Evolutionary conservation across 2,113 vertebrate species (phyloP), one percentile per base, ranked within the genome.

Genomic region (Campylorhamphus procurvoides): DNA sequence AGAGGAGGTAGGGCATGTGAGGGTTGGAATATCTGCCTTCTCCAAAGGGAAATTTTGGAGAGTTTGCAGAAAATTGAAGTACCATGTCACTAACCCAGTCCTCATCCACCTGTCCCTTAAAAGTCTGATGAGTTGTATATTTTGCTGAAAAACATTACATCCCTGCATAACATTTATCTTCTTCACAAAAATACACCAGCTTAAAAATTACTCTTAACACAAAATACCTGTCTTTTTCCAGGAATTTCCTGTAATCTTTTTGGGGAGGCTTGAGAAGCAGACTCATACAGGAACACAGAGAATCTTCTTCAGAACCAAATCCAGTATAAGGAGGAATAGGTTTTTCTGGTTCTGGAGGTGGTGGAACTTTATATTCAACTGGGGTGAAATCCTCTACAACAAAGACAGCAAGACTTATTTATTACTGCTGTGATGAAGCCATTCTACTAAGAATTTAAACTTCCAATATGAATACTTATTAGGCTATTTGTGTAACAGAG

Each of bases 271-370:
- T 98, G 84, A 93, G 97, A 84, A 98, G 39, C 60, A 99, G 93
- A 53, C 97, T 49, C 89, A 95, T 93, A 92, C 99, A 99, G 78
- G 98, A 99, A 74, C 96, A 95, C 17, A 99, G 97, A 16, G 99
- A 99, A 97, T 99, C 99, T 95, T 99, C 99, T 97, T 99, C 99
- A 17, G 99, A 98, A 84, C 99, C 99, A 97, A 99, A 99, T 83
- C 99, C 99, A 8, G 95, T 99, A 93, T 99, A 99, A 66, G 99
- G 99, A 97, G 99, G 99, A 94, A 98, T 29, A 2, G 55, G 90
- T 94, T 91, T 98, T 79, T 95, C 94, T 78, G 97, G 59, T 92
- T 97, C 98, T 64, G 98, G 97, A 95, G 91, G 94, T 46, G 94
- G 82, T 33, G 97, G 93, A 88, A 90, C 56, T 97, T 98, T 98